Conservation (phyloP, 2,113 vertebrate genomes). For the Zootoca vivipara region DNA sequence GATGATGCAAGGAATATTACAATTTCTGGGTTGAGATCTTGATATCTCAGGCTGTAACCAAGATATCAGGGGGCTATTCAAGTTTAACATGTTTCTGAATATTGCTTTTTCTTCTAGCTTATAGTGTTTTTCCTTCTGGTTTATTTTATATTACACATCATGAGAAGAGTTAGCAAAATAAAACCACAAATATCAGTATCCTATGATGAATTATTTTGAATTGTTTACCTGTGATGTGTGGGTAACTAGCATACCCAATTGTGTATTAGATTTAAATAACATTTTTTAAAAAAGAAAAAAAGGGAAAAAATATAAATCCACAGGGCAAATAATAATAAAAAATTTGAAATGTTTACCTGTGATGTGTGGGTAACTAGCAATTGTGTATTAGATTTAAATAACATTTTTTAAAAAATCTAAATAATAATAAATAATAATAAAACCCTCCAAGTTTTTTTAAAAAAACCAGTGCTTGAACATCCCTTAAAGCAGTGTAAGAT, state of each 20-base stretch:
- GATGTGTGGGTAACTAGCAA: too few species aligned
- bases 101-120: neutral
- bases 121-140: neutral
- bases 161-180: neutral
- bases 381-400: too few species aligned
- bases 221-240: conserved; percentile 24
- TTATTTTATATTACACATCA: neutral
- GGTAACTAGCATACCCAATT: neutral
- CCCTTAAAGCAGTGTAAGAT: neutral
- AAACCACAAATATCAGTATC: neutral
- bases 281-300: too few species aligned
- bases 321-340: neutral
- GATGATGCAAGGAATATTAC: neutral
- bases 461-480: neutral
- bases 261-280: neutral
- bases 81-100: neutral
- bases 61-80: neutral
- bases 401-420: too few species aligned
- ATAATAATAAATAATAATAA: too few species aligned
- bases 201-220: conserved; percentile 36
- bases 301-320: neutral
- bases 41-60: neutral
- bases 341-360: too few species aligned
- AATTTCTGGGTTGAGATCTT: neutral
- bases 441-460: neutral